phyloP scores from a whole-genome alignment of 2,113 vertebrate genomes.

The Nymphicus hollandicus region DNA sequence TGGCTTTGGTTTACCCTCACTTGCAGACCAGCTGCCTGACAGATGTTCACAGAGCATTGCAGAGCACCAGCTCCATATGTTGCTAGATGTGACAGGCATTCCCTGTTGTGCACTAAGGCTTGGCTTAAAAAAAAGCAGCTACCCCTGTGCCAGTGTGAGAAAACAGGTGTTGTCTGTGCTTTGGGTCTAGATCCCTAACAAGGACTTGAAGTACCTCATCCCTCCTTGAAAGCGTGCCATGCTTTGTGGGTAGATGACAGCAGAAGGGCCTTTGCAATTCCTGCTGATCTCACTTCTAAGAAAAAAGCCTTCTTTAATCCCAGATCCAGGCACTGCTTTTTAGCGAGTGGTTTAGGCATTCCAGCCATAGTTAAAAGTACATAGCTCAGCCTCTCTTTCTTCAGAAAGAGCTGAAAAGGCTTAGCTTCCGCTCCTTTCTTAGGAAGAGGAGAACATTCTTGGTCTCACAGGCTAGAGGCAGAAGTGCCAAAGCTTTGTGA shows the following conservation, averaged over 20 bases:
- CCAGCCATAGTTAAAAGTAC: not conserved
- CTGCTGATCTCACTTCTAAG: not conserved
- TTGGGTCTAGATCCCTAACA: not conserved
- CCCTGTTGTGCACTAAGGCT: not conserved
- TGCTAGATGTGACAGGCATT: not conserved
- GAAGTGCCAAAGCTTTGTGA: not conserved
- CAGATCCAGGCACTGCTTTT: not conserved
- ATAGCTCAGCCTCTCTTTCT: not conserved
- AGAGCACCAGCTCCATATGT: not conserved
- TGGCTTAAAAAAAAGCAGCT: not conserved
- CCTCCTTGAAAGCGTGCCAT: accelerated
- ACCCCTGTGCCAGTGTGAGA: not conserved
- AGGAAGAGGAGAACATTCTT: not conserved
- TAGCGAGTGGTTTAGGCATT: not conserved
- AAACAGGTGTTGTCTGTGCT: not conserved
- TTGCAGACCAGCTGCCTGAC: not conserved
- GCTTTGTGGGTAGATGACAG: not conserved
- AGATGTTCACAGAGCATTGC: not conserved
- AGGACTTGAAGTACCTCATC: not conserved
- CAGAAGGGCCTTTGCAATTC: not conserved
- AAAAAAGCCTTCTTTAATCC: not conserved
- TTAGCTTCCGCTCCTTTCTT: slow-evolving; percentile 25
- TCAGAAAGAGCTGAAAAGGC: not conserved
- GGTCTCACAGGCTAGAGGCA: not conserved
- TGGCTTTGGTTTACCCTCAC: not conserved